Base-by-base conservation (phyloP, 2,113 vertebrate genomes). In the Chionodraco myersi region DNA sequence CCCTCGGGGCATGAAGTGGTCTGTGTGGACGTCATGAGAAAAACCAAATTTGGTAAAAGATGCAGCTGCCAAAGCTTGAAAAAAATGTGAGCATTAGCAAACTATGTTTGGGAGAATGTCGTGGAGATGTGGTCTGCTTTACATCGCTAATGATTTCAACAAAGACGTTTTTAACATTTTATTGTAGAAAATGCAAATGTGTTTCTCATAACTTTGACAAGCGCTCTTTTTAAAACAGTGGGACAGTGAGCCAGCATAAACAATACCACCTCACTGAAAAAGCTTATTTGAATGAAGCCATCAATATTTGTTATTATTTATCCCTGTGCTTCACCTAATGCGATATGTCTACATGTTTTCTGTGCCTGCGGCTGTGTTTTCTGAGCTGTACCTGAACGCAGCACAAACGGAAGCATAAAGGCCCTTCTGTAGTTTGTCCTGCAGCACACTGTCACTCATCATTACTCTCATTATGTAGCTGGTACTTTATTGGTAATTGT, bases 1-100 rank as follows among this genome's bases (percentile, higher is more conserved):
- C 72, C 58, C 0, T 0, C 10, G 57, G 59, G 53, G 4, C 4
- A 10, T 1, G 2, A 2, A 18, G 15, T 47, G 18, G 63, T 4
- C 30, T 36, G 62, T 14, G 11, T 44, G 21, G 36, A 58, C 16
- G 1, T 45, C 57, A 41, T 34, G 60, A 47, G 65, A 12, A 48
- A 15, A 48, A 67, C 59, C 72, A 58, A 64, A 70, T 75, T 70
- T 71, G 36, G 58, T 56, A n/a, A 77, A 82, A 30, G 60, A 75
- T 21, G 5, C 41, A 45, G 44, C 44, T 5, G 23, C 23, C 51
- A 48, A 15, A n/a, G 13, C 44, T 58, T 57, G 11, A 58, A 66
- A 36, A 30, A 3, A 49, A 67, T 52, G 10, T 44, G 47, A 21
- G 4, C 5, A 10, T 71, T 64, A 49, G 18, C 36, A 1, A 66